A percentile compares a stretch with the other conserved stretches of the same genome.
phyloP scores from a whole-genome alignment of 2,797 vertebrate species.

The Poecilia gillii region DNA sequence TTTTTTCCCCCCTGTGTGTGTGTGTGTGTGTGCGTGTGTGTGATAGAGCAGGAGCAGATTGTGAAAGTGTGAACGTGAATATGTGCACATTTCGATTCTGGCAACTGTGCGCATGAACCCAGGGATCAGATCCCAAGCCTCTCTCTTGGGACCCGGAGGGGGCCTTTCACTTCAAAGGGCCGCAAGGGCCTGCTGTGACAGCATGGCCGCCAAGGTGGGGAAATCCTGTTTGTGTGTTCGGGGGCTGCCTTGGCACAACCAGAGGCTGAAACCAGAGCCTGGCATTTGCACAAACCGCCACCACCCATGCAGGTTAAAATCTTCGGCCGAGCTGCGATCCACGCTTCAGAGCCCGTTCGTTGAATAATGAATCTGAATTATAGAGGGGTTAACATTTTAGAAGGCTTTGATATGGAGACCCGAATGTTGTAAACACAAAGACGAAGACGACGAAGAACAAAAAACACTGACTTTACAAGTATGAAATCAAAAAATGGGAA shows the following conservation, averaged over 20 bases:
- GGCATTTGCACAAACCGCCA: constrained; percentile 46
- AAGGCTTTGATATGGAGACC: constrained; percentile 38
- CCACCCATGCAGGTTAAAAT: constrained; percentile 66
- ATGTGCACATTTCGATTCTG: constrained; percentile 50
- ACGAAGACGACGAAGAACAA: neutral
- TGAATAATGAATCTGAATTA: constrained; percentile 42
- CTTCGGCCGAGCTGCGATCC: constrained; percentile 44
- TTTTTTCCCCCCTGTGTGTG: neutral
- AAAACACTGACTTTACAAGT: neutral
- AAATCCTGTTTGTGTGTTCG: constrained; percentile 70
- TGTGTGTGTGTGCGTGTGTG: constrained; percentile 11
- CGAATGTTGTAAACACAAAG: constrained; percentile 2
- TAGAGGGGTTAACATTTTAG: constrained; percentile 34
- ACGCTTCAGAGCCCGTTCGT: constrained; percentile 29
- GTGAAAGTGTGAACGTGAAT: constrained; percentile 33
- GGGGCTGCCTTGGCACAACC: constrained; percentile 56
- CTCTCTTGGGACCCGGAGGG: constrained; percentile 61
- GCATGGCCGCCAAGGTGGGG: constrained; percentile 60
- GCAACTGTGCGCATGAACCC: constrained; percentile 41
- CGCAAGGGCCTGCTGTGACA: constrained; percentile 53
- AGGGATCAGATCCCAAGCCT: constrained; percentile 71
- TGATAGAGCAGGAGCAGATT: constrained; percentile 45
- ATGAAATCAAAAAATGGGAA: constrained; percentile 18
- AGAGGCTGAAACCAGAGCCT: constrained; percentile 57
- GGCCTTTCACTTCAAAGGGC: constrained; percentile 79